phyloP scores from a whole-genome alignment of 2,888 invertebrate genomes.

The Poecilobothrus nobilitatus region DNA sequence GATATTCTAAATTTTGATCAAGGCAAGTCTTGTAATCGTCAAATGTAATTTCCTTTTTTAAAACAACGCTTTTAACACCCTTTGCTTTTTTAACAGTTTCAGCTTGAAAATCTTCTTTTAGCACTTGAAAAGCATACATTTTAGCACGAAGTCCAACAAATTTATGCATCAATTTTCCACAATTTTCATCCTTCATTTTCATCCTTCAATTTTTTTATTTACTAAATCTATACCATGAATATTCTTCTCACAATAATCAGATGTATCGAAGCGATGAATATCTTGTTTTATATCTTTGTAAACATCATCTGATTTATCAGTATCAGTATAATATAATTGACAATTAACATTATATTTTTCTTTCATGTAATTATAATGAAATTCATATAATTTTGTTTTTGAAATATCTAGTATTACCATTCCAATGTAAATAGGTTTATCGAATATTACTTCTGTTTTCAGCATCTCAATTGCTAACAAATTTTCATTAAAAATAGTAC shows the following conservation, averaged over 20 bases:
- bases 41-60: not conserved
- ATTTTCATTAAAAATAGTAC: conserved; percentile 32
- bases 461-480: conserved; percentile 35
- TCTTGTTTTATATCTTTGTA: conserved; percentile 15
- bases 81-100: conserved; percentile 15
- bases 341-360: conserved; percentile 15
- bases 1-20: conserved; percentile 7
- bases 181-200: conserved; percentile 15
- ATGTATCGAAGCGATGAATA: conserved; percentile 30
- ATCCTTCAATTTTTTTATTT: conserved; percentile 12
- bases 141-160: conserved; percentile 17
- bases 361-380: conserved; percentile 34
- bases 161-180: conserved; percentile 14
- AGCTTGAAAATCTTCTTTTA: not conserved
- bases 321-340: conserved; percentile 14
- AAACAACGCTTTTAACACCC: conserved; percentile 8
- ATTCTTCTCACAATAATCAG: conserved; percentile 27
- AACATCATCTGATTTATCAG: conserved; percentile 15
- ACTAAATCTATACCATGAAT: conserved; percentile 23
- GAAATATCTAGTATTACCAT: conserved; percentile 37
- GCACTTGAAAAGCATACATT: conserved; percentile 15
- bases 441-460: conserved; percentile 27
- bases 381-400: conserved; percentile 35
- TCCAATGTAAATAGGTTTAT: conserved; percentile 39
- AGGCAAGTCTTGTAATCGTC: not conserved